Percentiles rank a stretch among this genome's conserved stretches.
These are phyloP conservation scores for Chymomyza costata DNA, from an alignment of 1,140 invertebrate genomes.

Conservation along the genomic window DNA sequence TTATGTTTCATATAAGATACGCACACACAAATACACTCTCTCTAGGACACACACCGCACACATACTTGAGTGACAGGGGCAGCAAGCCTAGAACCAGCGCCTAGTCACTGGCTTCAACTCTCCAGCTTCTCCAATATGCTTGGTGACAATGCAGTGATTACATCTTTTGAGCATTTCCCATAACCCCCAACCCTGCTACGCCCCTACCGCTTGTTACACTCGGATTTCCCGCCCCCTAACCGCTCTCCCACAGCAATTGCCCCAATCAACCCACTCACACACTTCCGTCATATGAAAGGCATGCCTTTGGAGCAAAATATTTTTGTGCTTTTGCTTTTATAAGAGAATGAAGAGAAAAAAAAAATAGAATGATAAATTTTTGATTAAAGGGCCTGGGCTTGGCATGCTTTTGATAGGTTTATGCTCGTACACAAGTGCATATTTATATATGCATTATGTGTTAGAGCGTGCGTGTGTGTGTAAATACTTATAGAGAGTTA, in stretches of 20 bases:
- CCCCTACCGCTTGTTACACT: conserved; percentile 30
- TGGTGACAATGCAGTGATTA: conserved; percentile 73
- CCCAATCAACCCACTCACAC: too few relatives aligned
- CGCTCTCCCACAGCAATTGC: conserved; percentile 22
- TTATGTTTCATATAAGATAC: conserved; percentile 64
- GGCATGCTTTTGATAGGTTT: conserved; percentile 51
- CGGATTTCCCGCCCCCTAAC: conserved; percentile 8
- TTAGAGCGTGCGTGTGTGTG: conserved; percentile 14
- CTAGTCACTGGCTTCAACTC: conserved; percentile 35
- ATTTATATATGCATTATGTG: conserved; percentile 4
- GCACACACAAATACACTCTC: conserved; percentile 15
- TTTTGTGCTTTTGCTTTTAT: conserved; percentile 24
- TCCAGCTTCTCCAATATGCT: conserved; percentile 28
- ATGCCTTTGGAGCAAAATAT: conserved; percentile 62
- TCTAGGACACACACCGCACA: not conserved
- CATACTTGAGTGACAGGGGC: not conserved
- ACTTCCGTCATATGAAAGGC: conserved; percentile 58
- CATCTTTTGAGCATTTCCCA: conserved; percentile 58
- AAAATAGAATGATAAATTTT: conserved; percentile 72
- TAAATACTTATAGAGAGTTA: too few relatives aligned
- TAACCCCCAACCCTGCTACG: conserved; percentile 10
- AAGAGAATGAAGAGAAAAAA: too few relatives aligned
- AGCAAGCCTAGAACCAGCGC: not conserved
- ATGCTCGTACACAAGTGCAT: conserved; percentile 1
- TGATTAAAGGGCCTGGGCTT: conserved; percentile 62